Conservation (phyloP, 1,140 invertebrate genomes). For the Magallana ariakensis region DNA sequence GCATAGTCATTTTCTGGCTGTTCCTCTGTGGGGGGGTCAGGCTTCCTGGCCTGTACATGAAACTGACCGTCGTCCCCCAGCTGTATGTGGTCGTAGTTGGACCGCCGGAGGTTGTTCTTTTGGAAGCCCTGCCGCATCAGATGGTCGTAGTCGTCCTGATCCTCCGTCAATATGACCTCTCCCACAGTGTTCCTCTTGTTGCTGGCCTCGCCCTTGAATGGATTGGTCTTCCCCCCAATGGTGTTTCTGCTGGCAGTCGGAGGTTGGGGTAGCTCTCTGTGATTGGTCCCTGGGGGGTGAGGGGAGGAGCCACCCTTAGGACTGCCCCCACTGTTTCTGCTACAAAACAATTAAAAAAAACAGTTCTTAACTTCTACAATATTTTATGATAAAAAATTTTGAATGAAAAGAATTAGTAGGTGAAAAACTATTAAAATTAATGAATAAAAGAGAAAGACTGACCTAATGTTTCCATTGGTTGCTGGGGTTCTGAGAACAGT, state of each 20-base stretch:
- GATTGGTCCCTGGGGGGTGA: slow-evolving; percentile 40
- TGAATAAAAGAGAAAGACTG: background rate
- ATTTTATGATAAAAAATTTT: background rate
- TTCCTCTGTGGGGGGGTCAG: background rate
- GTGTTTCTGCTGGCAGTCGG: slow-evolving; percentile 25
- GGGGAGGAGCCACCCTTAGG: slow-evolving; percentile 33
- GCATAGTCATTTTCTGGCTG: slow-evolving; percentile 61
- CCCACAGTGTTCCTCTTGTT: slow-evolving; percentile 31
- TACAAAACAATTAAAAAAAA: background rate
- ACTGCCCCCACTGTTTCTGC: slow-evolving; percentile 42
- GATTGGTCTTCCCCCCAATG: slow-evolving; percentile 18
- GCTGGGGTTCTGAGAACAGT: background rate
- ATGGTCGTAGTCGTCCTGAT: slow-evolving; percentile 67
- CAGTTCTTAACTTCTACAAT: too few relatives aligned
- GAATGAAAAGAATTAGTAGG: background rate
- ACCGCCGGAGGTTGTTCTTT: slow-evolving; percentile 8
- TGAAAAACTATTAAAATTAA: background rate
- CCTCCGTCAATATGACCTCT: slow-evolving; percentile 2
- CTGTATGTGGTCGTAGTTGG: slow-evolving; percentile 64
- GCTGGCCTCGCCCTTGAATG: background rate
- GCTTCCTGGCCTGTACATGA: slow-evolving; percentile 48
- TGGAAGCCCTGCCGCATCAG: slow-evolving; percentile 49
- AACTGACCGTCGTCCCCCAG: slow-evolving; percentile 44
- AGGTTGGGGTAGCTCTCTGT: slow-evolving; percentile 34
- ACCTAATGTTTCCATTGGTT: background rate